phyloP scores from a whole-genome alignment of 2,888 invertebrate genomes.

The Synergus umbraculus region DNA sequence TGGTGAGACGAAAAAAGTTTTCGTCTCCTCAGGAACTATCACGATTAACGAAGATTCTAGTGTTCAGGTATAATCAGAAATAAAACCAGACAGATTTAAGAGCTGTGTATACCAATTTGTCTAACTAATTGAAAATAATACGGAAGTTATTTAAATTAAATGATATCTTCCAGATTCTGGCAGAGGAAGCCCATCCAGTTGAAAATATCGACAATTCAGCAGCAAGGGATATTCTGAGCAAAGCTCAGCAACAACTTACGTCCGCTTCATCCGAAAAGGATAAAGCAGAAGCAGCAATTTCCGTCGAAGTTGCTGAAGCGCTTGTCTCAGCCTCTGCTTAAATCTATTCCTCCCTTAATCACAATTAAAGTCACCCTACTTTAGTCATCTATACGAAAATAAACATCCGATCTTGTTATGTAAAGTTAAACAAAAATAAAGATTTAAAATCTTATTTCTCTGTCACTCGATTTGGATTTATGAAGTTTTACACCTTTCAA shows the following conservation, averaged over 20 bases:
- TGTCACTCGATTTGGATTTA: too few species aligned
- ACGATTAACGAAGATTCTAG: conserved; percentile 98
- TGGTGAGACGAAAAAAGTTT: conserved; percentile 90
- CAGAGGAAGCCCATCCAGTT: conserved; percentile 95
- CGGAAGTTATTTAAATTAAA: conserved; percentile 8
- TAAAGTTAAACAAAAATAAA: conserved; percentile 22
- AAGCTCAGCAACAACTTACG: conserved; percentile 89
- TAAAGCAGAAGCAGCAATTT: conserved; percentile 94
- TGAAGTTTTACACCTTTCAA: not conserved
- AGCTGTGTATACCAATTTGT: not conserved
- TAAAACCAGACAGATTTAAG: not conserved
- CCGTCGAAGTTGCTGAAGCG: conserved; percentile 96
- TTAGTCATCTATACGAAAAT: conserved; percentile 10
- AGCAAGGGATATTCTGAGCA: conserved; percentile 88
- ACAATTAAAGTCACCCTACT: conserved; percentile 8
- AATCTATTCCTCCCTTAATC: not conserved
- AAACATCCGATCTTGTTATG: conserved; percentile 31
- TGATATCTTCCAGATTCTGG: conserved; percentile 83
- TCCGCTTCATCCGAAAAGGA: conserved; percentile 91
- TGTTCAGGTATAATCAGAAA: conserved; percentile 84
- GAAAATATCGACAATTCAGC: conserved; percentile 89
- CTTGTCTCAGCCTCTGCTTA: conserved; percentile 87
- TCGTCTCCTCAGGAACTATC: conserved; percentile 97
- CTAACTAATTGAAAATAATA: not conserved
- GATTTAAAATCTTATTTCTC: not conserved